A percentile compares a stretch with the other conserved stretches of the same genome.
Conservation (phyloP, 2,888 invertebrate genomes). For the Sylvicola fuscatus region DNA sequence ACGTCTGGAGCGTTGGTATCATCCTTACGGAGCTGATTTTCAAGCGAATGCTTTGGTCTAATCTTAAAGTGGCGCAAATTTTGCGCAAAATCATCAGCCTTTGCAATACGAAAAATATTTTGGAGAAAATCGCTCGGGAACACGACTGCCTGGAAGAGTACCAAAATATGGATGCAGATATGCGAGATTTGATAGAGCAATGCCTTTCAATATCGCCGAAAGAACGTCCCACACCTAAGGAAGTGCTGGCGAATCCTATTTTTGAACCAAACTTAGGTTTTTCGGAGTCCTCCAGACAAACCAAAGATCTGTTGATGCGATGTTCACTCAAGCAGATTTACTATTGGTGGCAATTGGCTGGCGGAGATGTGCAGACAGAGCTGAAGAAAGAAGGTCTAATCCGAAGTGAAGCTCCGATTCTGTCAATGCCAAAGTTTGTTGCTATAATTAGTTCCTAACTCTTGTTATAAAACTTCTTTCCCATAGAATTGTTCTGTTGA, state of each 20-base stretch:
- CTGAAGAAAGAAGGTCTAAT: slow-evolving; percentile 80
- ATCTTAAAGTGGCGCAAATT: slow-evolving; percentile 48
- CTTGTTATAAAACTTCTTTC: too few relatives aligned
- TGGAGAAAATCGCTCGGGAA: slow-evolving; percentile 58
- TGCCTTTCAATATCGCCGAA: slow-evolving; percentile 49
- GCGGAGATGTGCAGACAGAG: slow-evolving; percentile 81
- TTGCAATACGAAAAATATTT: slow-evolving; percentile 22
- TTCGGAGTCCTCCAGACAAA: too few relatives aligned
- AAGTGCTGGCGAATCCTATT: slow-evolving; percentile 32
- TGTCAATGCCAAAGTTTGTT: slow-evolving; percentile 62
- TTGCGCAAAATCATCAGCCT: slow-evolving; percentile 51
- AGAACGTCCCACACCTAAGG: slow-evolving; percentile 34
- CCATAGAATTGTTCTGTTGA: slow-evolving; percentile 60
- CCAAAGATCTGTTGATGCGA: slow-evolving; percentile 23
- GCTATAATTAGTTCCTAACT: slow-evolving; percentile 15
- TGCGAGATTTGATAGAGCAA: slow-evolving; percentile 41
- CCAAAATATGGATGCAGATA: slow-evolving; percentile 14
- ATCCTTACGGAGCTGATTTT: slow-evolving; percentile 63
- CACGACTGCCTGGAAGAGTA: slow-evolving; percentile 46
- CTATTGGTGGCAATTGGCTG: slow-evolving; percentile 80
- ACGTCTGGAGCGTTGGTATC: slow-evolving; percentile 90
- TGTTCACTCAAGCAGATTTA: slow-evolving; percentile 62
- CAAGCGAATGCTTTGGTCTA: slow-evolving; percentile 47
- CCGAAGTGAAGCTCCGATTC: slow-evolving; percentile 62
- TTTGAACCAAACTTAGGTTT: too few relatives aligned